phyloP scores from a whole-genome alignment of 1,140 invertebrate species.

The Drosophila rhopaloa region DNA sequence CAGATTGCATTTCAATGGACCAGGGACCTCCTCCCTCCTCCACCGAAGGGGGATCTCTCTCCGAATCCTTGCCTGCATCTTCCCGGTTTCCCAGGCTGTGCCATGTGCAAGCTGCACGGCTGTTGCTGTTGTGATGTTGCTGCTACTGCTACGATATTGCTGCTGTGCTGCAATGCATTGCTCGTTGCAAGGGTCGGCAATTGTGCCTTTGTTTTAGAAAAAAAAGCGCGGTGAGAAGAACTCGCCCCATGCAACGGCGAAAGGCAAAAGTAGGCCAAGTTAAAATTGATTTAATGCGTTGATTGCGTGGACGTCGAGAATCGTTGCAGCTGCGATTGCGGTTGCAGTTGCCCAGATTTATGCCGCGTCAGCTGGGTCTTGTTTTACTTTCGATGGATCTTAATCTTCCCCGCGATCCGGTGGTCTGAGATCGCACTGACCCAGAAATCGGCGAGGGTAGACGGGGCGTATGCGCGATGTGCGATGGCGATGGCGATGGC shows the following conservation, averaged over 20 bases:
- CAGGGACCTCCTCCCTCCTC: slow-evolving; percentile 8
- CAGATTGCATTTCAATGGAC: slow-evolving; percentile 65
- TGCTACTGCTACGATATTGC: slow-evolving; percentile 22
- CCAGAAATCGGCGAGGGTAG: slow-evolving; percentile 3
- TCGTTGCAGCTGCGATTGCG: neutral
- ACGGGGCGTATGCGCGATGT: slow-evolving; percentile 63
- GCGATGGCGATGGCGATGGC: neutral
- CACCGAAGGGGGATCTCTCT: neutral
- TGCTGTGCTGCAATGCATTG: slow-evolving; percentile 22
- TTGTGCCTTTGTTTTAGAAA: slow-evolving; percentile 36
- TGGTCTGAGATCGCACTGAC: slow-evolving; percentile 40
- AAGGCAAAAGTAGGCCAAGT: slow-evolving; percentile 76
- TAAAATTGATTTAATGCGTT: slow-evolving; percentile 83
- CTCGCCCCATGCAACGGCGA: slow-evolving; percentile 31
- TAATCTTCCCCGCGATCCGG: slow-evolving; percentile 32
- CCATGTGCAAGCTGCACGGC: slow-evolving; percentile 67
- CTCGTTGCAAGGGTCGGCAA: slow-evolving; percentile 50
- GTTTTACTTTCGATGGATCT: slow-evolving; percentile 63
- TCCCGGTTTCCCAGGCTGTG: slow-evolving; percentile 28
- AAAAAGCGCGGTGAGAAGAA: slow-evolving; percentile 16
- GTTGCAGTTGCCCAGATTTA: slow-evolving; percentile 52
- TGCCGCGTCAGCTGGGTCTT: slow-evolving; percentile 54
- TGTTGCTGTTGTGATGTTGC: slow-evolving; percentile 17
- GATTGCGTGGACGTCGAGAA: slow-evolving; percentile 60
- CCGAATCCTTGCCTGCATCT: slow-evolving; percentile 26